Conservation (phyloP, 2,888 invertebrate genomes). For the Eledona agricola region DNA sequence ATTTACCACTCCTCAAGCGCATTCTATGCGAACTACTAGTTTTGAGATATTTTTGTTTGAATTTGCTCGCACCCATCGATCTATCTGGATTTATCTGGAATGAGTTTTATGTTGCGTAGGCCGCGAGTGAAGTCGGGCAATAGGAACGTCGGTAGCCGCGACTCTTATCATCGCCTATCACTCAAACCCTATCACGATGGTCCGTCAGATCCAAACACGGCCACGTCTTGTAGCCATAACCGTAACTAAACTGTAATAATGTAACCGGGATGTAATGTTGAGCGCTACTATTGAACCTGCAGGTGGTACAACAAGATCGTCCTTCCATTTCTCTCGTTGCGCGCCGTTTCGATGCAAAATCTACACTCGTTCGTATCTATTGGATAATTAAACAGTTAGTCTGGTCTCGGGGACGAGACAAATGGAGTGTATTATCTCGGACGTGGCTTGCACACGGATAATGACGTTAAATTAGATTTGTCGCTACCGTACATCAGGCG, state of each 20-base stretch:
- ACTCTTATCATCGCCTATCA: constrained; percentile 48
- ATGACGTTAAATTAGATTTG: constrained; percentile 30
- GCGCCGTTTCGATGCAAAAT: constrained; percentile 6
- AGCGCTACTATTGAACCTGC: constrained; percentile 33
- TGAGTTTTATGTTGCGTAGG: no score
- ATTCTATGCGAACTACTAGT: no score
- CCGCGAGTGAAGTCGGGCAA: constrained; percentile 18
- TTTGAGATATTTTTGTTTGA: no score
- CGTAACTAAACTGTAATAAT: constrained; percentile 43
- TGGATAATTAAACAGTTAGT: constrained; percentile 32
- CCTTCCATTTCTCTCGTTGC: constrained; percentile 16
- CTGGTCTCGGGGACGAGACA: constrained; percentile 18
- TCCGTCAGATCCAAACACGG: constrained; percentile 46
- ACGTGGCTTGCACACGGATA: constrained; percentile 18
- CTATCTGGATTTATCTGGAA: no score
- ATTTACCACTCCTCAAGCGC: no score
- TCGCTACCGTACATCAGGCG: constrained; percentile 32
- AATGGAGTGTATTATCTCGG: constrained; percentile 29
- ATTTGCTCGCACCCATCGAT: no score
- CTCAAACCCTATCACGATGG: constrained; percentile 50
- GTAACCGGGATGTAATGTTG: constrained; percentile 40
- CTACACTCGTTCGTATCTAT: constrained; percentile 4
- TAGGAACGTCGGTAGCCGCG: constrained; percentile 19
- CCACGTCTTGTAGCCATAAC: constrained; percentile 44
- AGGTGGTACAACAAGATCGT: constrained; percentile 30